Evolutionary conservation across 1,140 invertebrate species (phyloP).

Genomic region (Drosophila leontia): DNA sequence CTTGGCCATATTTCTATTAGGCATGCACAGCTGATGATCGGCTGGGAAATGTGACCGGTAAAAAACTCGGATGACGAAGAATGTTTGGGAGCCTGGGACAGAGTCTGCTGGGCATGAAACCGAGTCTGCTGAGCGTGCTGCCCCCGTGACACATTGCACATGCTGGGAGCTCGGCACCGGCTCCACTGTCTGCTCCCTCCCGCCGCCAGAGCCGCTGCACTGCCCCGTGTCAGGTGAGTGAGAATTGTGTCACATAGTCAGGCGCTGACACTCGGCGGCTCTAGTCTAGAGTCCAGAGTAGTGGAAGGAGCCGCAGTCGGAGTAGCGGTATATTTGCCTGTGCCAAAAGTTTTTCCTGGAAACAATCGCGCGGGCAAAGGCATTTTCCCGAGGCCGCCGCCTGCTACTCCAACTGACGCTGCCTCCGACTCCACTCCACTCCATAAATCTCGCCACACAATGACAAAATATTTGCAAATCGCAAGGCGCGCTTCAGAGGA

Average conservation of each 20-base stretch:
- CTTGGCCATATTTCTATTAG: conserved; percentile 5
- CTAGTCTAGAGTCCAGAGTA: conserved; percentile 29
- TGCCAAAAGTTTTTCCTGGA: conserved; percentile 76
- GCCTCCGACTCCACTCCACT: conserved; percentile 69
- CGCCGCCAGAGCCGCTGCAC: conserved; percentile 28
- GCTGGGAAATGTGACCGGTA: conserved; percentile 32
- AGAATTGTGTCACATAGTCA: conserved; percentile 84
- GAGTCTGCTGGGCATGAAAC: conserved; percentile 32
- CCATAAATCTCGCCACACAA: conserved; percentile 84
- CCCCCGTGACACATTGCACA: conserved; percentile 78
- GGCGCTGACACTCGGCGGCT: conserved; percentile 72
- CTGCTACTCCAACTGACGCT: conserved; percentile 35
- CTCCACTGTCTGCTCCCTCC: conserved; percentile 2
- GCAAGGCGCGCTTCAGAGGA: conserved; percentile 82
- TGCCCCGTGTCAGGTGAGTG: conserved; percentile 75
- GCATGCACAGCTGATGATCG: conserved; percentile 48
- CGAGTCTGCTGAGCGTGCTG: conserved; percentile 67
- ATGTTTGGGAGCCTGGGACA: conserved; percentile 33
- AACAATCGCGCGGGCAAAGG: conserved; percentile 71
- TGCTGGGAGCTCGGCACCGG: conserved; percentile 55
- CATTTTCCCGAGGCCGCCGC: conserved; percentile 52
- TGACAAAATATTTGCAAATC: conserved; percentile 85
- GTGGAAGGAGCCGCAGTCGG: conserved; percentile 26
- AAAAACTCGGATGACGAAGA: conserved; percentile 18
- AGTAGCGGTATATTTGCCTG: conserved; percentile 79